These are phyloP conservation scores for Nematostella vectensis DNA, from an alignment of 92 coral and sea anemone species.

Conservation along the genomic window DNA sequence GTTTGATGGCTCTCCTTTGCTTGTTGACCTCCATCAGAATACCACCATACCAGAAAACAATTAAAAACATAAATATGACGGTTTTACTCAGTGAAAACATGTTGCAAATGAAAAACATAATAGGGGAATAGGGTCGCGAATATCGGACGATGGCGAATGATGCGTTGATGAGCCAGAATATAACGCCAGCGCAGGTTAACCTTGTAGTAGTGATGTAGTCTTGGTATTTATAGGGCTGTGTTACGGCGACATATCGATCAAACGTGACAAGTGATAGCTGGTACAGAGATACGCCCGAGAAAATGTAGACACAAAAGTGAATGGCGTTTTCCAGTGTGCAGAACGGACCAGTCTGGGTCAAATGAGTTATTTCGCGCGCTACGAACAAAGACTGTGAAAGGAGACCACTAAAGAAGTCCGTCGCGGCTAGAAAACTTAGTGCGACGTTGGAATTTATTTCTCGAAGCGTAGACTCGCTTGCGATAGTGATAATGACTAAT, in stretches of 20 bases:
- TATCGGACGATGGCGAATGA: not conserved
- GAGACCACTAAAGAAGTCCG: conserved; percentile 3
- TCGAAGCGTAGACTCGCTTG: not conserved
- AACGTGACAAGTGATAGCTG: not conserved
- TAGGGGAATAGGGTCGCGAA: not conserved
- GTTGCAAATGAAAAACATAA: not conserved
- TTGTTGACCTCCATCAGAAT: not conserved
- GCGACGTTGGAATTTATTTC: not conserved
- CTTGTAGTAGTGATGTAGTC: not conserved
- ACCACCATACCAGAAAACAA: not conserved
- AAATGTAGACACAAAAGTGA: not conserved
- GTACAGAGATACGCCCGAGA: not conserved
- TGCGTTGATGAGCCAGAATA: conserved; percentile 1
- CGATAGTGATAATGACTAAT: not conserved
- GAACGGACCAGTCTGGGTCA: not conserved
- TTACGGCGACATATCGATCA: conserved; percentile 3
- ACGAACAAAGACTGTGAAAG: conserved; percentile 5
- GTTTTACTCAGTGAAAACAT: not conserved
- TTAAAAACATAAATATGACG: not conserved
- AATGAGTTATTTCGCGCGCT: not conserved
- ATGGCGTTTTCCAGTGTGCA: not conserved
- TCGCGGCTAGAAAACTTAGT: not conserved
- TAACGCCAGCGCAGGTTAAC: not conserved
- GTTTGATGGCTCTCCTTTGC: not conserved
- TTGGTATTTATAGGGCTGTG: not conserved